These are phyloP conservation scores for Solenodon paradoxus DNA, from an alignment of 2,113 vertebrate genomes.

Conservation along the genomic window DNA sequence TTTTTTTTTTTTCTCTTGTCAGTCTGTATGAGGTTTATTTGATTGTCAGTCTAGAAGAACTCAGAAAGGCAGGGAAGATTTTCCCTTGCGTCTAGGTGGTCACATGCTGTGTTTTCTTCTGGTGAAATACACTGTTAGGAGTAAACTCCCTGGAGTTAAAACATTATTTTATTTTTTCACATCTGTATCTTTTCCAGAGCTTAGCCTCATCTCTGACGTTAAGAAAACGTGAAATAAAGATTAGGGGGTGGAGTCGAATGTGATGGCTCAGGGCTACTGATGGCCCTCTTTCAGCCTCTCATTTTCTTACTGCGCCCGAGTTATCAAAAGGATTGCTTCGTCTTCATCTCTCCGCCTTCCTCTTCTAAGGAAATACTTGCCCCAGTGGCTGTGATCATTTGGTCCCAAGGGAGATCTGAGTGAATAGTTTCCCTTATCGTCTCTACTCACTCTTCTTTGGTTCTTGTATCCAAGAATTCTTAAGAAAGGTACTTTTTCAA, in stretches of 20 bases:
- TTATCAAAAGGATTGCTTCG: not conserved
- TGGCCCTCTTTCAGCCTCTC: no score
- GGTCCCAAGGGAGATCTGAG: not conserved
- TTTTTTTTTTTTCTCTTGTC: no score
- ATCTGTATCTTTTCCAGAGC: not conserved
- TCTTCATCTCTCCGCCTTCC: not conserved
- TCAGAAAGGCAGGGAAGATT: no score
- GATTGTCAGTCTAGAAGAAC: no score
- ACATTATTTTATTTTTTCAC: not conserved
- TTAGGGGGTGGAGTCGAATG: not conserved
- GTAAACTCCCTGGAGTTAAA: not conserved
- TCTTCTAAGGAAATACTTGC: not conserved
- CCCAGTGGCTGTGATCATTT: not conserved
- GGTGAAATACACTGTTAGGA: not conserved
- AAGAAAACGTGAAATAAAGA: not conserved
- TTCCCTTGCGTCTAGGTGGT: no score
- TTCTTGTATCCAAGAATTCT: not conserved
- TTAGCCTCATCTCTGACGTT: not conserved
- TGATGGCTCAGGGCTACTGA: not conserved
- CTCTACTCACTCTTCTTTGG: not conserved
- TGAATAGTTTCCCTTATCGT: not conserved
- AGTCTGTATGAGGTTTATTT: no score
- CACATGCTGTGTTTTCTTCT: not conserved
- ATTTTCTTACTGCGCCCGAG: not conserved
- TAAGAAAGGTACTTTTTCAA: not conserved